phyloP scores from a whole-genome alignment of 2,888 invertebrate species.

The Protula sp. region DNA sequence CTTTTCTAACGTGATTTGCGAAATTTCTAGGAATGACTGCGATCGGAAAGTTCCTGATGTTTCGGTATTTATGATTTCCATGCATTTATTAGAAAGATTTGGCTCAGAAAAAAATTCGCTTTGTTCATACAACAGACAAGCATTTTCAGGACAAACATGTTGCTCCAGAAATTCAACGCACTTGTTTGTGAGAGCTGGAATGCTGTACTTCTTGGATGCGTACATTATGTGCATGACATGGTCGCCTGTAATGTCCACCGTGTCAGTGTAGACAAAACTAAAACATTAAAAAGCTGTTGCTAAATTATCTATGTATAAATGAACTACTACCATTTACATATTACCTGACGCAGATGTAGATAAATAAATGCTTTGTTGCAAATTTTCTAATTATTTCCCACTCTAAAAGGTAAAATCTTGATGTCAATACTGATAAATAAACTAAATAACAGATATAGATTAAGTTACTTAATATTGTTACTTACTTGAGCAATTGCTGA shows the following conservation, averaged over 20 bases:
- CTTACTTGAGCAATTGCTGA: no score
- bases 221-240: constrained; percentile 68
- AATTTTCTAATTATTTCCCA: no score
- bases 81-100: constrained; percentile 65
- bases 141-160: constrained; percentile 63
- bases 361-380: no score
- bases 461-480: no score
- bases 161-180: constrained; percentile 66
- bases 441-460: no score
- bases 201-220: constrained; percentile 70
- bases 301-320: no score
- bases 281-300: no score
- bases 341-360: no score
- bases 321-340: no score
- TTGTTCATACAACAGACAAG: constrained; percentile 42
- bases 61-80: constrained; percentile 35
- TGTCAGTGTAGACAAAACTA: constrained; percentile 65
- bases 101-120: constrained; percentile 27
- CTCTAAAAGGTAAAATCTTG: no score
- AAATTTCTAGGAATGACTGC: background rate
- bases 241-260: constrained; percentile 57
- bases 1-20: background rate
- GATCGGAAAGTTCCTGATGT: background rate
- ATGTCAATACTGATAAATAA: no score
- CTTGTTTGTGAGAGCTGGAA: constrained; percentile 65